Percentiles rank a stretch among this genome's conserved stretches.
Evolutionary conservation across 2,113 vertebrate species (phyloP).

Genomic region (Bos javanicus): DNA sequence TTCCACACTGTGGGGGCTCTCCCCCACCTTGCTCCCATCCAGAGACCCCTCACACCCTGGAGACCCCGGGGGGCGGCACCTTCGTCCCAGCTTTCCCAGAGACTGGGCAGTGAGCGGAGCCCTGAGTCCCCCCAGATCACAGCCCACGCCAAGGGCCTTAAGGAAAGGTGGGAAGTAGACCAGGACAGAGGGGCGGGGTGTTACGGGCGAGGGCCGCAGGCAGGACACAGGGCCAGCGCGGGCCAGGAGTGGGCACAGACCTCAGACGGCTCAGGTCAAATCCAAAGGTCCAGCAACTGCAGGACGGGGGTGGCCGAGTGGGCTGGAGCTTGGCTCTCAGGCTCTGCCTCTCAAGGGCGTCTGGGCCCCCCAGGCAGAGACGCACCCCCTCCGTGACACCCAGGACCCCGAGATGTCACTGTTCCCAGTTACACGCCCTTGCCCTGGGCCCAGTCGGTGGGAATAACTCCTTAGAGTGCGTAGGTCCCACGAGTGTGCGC

Average conservation of each 20-base stretch:
- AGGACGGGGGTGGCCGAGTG: rapidly evolving
- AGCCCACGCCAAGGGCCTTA: background rate
- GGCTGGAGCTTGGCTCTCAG: background rate
- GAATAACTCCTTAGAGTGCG: background rate
- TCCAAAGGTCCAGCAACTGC: background rate
- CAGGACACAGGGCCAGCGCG: background rate
- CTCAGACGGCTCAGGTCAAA: background rate
- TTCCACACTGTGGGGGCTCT: too few species aligned
- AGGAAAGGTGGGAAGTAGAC: background rate
- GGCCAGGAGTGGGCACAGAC: background rate
- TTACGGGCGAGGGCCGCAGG: background rate
- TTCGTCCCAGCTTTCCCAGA: background rate
- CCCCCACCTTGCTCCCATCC: background rate
- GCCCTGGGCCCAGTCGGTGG: background rate
- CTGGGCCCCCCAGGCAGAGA: background rate
- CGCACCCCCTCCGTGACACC: background rate
- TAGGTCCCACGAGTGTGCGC: background rate
- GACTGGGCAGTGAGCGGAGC: background rate
- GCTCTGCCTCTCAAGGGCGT: background rate
- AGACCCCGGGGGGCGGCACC: background rate
- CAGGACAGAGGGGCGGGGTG: background rate
- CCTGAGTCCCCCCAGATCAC: background rate
- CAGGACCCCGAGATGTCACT: background rate
- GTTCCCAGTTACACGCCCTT: background rate
- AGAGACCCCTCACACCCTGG: background rate